phyloP scores from a whole-genome alignment of 2,888 invertebrate genomes.

The Cantharis flavilabris region DNA sequence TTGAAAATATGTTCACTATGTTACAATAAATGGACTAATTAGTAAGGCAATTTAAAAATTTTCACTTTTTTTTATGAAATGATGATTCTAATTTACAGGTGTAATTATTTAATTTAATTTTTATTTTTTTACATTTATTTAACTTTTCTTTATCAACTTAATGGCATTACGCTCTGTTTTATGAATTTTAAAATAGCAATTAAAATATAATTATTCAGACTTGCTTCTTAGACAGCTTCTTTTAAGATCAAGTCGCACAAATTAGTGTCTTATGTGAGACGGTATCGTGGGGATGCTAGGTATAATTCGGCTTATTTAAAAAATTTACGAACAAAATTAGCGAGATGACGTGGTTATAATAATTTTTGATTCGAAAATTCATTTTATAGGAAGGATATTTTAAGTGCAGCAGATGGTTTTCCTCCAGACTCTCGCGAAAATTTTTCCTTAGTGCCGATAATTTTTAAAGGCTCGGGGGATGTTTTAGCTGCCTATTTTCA shows the following conservation, averaged over 20 bases:
- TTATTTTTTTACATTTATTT: background rate
- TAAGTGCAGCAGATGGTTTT: background rate
- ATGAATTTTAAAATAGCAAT: background rate
- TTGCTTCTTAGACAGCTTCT: background rate
- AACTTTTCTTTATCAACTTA: background rate
- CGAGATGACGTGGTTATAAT: background rate
- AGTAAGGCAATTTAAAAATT: background rate
- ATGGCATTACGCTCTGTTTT: background rate
- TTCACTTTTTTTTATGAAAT: background rate
- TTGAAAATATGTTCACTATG: background rate
- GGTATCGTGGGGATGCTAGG: background rate
- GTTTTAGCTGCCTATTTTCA: background rate
- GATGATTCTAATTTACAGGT: background rate
- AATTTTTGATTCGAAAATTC: background rate
- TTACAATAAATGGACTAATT: background rate
- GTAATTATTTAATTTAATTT: background rate
- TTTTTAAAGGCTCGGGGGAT: background rate
- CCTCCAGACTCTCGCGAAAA: background rate
- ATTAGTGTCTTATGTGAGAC: background rate
- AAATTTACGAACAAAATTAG: background rate
- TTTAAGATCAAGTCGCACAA: background rate
- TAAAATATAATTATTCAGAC: background rate
- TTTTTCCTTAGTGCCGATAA: background rate
- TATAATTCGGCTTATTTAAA: background rate
- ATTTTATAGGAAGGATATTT: background rate